Conservation (phyloP, 2,888 invertebrate genomes). For the Athalia rosae region DNA sequence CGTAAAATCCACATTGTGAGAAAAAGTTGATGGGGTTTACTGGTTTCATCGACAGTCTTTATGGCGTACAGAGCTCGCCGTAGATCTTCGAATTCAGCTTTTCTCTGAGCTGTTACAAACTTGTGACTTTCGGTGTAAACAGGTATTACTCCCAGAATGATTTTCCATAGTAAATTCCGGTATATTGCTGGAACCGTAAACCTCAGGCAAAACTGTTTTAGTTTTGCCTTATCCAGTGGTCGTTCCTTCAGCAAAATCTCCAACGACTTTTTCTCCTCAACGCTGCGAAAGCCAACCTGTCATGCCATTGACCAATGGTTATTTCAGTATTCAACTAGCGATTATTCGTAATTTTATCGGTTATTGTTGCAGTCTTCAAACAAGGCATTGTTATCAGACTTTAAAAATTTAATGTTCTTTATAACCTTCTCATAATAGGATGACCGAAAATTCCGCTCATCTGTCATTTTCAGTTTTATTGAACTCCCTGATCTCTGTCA, state of each 20-base stretch:
- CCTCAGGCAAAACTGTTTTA: conserved; percentile 89
- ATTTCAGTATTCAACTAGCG: conserved; percentile 53
- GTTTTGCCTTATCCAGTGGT: conserved; percentile 84
- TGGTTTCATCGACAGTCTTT: conserved; percentile 79
- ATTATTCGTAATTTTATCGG: too few relatives aligned
- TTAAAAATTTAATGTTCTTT: not conserved
- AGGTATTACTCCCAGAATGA: conserved; percentile 87
- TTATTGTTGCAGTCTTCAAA: too few relatives aligned
- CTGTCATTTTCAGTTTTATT: conserved; percentile 71
- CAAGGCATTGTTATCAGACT: too few relatives aligned
- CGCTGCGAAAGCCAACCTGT: conserved; percentile 88
- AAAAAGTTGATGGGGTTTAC: conserved; percentile 81
- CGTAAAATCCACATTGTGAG: conserved; percentile 89
- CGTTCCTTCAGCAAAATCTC: conserved; percentile 92
- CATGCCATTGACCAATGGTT: conserved; percentile 71
- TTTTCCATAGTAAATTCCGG: conserved; percentile 89
- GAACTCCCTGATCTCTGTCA: not conserved
- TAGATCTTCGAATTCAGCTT: conserved; percentile 85
- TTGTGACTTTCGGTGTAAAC: conserved; percentile 84
- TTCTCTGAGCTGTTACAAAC: conserved; percentile 84
- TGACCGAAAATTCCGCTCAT: conserved; percentile 88
- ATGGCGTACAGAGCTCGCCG: conserved; percentile 82
- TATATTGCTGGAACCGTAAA: conserved; percentile 90
- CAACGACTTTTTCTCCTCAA: conserved; percentile 92
- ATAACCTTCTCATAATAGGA: conserved; percentile 85